Conservation (phyloP, 2,888 invertebrate species). For the Autographa pulchrina region DNA sequence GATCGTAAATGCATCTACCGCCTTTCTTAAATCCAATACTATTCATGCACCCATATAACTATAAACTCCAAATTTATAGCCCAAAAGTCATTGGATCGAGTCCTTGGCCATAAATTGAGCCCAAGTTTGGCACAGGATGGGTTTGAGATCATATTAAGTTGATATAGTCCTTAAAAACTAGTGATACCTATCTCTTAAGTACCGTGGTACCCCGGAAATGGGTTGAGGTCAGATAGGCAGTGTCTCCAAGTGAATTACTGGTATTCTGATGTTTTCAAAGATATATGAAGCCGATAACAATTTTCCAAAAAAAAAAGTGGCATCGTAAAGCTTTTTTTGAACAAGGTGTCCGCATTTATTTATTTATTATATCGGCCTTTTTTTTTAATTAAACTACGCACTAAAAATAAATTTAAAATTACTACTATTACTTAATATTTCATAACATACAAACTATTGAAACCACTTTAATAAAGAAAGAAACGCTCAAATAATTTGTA, state of each 20-base stretch:
- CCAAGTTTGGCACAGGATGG: constrained; percentile 38
- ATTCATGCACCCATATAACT: constrained; percentile 40
- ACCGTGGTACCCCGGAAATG: neutral
- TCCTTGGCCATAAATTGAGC: constrained; percentile 48
- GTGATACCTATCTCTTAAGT: neutral
- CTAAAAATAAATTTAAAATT: no score
- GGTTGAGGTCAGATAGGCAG: constrained; percentile 2
- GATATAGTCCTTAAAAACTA: constrained; percentile 41
- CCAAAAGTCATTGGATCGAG: constrained; percentile 42
- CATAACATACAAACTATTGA: no score
- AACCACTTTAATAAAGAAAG: no score
- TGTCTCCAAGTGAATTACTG: neutral
- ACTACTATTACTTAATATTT: no score
- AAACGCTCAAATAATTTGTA: no score
- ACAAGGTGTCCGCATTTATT: no score
- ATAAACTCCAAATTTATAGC: constrained; percentile 50
- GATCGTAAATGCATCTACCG: constrained; percentile 25
- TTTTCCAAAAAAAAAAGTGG: no score
- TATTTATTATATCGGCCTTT: no score
- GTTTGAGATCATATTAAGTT: constrained; percentile 47
- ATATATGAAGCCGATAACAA: neutral
- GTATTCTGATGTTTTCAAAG: neutral
- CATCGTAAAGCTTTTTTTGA: no score
- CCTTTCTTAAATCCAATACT: constrained; percentile 30
- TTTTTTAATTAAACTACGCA: no score